Conservation (phyloP, 2,888 invertebrate species). For the Tricholauxania praeusta region DNA sequence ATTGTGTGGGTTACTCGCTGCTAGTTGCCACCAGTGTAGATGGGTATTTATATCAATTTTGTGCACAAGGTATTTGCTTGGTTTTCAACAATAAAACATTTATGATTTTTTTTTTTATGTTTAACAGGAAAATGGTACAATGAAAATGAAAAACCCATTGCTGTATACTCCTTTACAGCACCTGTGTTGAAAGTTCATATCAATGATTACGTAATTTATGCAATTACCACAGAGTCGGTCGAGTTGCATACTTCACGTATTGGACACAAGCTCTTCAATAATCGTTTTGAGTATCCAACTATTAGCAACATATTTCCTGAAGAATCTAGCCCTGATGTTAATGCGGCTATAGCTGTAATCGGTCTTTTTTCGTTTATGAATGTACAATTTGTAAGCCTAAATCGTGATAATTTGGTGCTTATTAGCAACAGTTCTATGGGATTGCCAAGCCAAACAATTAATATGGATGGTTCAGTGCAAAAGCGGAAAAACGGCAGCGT, state of each 20-base stretch:
- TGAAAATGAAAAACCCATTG: slow-evolving; percentile 71
- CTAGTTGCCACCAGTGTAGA: slow-evolving; percentile 71
- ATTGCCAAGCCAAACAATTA: slow-evolving; percentile 47
- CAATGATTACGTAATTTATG: slow-evolving; percentile 78
- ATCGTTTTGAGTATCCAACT: slow-evolving; percentile 66
- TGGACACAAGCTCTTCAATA: slow-evolving; percentile 73
- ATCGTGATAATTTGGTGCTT: slow-evolving; percentile 60
- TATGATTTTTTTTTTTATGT: slow-evolving; percentile 14
- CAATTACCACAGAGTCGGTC: slow-evolving; percentile 79
- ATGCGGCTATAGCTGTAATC: slow-evolving; percentile 64
- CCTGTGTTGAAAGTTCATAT: slow-evolving; percentile 76
- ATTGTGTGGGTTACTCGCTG: slow-evolving; percentile 70
- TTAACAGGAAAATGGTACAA: slow-evolving; percentile 65
- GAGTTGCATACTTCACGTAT: slow-evolving; percentile 81
- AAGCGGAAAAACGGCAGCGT: slow-evolving; percentile 43
- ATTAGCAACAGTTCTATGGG: slow-evolving; percentile 61
- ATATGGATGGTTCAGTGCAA: slow-evolving; percentile 41
- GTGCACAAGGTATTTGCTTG: slow-evolving; percentile 65
- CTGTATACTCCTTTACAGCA: slow-evolving; percentile 79
- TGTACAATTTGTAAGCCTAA: slow-evolving; percentile 64
- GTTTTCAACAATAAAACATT: neutral
- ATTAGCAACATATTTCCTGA: slow-evolving; percentile 63
- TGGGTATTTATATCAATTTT: slow-evolving; percentile 80
- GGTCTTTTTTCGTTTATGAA: slow-evolving; percentile 64
- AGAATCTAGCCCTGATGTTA: slow-evolving; percentile 64